These are phyloP conservation scores for Buceros bicornis DNA, from an alignment of 2,797 vertebrate species.

Conservation along the genomic window DNA sequence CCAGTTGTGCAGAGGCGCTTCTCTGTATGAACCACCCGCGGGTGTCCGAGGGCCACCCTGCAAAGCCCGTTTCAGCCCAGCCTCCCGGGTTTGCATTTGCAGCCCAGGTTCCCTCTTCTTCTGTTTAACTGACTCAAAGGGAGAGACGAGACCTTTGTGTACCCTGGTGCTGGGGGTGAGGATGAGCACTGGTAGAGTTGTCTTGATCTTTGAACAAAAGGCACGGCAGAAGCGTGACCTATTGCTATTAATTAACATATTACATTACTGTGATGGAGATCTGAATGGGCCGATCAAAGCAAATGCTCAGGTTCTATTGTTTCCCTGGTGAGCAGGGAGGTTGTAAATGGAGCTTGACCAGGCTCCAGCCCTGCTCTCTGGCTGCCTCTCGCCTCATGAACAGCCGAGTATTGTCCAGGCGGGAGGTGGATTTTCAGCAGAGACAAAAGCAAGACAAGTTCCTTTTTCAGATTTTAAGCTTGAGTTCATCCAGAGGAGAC, in stretches of 20 bases:
- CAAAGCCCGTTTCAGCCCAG: neutral
- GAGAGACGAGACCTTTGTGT: fast-evolving
- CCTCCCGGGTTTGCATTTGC: fast-evolving
- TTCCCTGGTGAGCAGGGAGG: neutral
- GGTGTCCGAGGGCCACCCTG: too few relatives aligned
- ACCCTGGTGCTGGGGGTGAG: neutral
- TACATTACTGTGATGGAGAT: neutral
- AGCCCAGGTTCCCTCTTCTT: neutral
- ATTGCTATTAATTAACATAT: conserved; percentile 16
- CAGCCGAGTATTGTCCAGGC: neutral
- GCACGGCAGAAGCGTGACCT: neutral
- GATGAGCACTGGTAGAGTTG: neutral
- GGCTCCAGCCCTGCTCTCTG: neutral
- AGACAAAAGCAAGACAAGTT: conserved; percentile 40
- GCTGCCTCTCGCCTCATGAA: neutral
- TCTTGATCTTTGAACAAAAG: neutral
- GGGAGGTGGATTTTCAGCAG: conserved; percentile 58
- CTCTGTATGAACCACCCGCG: fast-evolving
- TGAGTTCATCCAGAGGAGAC: conserved; percentile 56
- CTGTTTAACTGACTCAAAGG: neutral
- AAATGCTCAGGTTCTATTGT: neutral
- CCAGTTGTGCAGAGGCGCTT: fast-evolving
- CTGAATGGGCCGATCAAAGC: neutral
- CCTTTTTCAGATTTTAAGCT: conserved; percentile 49
- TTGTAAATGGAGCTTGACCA: conserved; percentile 8